Conservation (phyloP, 2,888 invertebrate genomes). For the Notodromas monacha region DNA sequence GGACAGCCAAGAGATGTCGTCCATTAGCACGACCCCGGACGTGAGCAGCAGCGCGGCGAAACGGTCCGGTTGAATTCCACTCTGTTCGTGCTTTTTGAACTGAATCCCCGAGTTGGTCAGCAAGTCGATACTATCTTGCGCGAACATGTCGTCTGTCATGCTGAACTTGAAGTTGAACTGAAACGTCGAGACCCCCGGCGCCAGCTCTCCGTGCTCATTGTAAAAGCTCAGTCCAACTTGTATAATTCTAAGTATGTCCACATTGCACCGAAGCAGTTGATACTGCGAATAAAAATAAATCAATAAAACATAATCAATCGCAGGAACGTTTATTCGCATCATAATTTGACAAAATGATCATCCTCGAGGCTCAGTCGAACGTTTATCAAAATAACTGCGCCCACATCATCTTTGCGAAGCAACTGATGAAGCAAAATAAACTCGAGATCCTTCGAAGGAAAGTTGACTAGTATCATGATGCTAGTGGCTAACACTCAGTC, state of each 20-base stretch:
- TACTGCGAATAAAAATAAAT: no score
- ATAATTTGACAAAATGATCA: no score
- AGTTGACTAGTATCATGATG: no score
- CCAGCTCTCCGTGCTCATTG: constrained; percentile 83
- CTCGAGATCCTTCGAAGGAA: no score
- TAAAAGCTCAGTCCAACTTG: constrained; percentile 85
- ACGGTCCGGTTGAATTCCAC: constrained; percentile 82
- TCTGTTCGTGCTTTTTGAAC: constrained; percentile 89
- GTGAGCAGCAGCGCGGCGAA: constrained; percentile 94
- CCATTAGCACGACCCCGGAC: constrained; percentile 76
- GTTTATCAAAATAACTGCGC: no score
- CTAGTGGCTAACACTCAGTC: no score
- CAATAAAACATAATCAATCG: no score
- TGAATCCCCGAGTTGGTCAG: constrained; percentile 84
- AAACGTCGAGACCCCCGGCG: constrained; percentile 78
- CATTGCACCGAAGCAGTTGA: constrained; percentile 77
- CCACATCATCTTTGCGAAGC: no score
- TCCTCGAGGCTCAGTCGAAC: no score
- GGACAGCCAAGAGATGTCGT: constrained; percentile 89
- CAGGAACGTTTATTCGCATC: no score
- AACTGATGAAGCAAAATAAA: no score
- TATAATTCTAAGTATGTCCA: constrained; percentile 83
- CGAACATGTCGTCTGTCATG: constrained; percentile 92
- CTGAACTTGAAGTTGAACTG: constrained; percentile 99
- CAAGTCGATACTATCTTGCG: constrained; percentile 92